phyloP scores from a whole-genome alignment of 2,113 vertebrate species.

The Brevimyrus niger region DNA sequence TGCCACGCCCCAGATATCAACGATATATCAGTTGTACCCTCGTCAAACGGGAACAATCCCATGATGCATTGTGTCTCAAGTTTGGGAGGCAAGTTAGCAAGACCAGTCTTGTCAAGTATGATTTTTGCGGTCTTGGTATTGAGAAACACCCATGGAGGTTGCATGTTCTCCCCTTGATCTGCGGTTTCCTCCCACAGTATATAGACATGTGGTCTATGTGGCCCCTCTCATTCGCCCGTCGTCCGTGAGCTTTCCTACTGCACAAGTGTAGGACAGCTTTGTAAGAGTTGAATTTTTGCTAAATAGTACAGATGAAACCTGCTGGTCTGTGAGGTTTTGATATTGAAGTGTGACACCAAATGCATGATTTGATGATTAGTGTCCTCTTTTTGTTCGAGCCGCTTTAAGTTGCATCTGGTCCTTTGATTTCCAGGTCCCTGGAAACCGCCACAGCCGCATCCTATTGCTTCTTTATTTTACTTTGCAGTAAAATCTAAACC shows the following conservation, averaged over 20 bases:
- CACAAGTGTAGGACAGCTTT: not conserved
- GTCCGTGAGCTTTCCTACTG: not conserved
- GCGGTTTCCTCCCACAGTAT: not conserved
- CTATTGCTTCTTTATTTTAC: not conserved
- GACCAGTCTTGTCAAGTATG: not conserved
- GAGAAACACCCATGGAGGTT: not conserved
- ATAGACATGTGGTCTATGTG: not conserved
- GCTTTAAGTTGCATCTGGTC: not conserved
- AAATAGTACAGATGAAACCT: not conserved
- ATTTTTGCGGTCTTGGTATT: not conserved
- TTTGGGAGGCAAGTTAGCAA: not conserved
- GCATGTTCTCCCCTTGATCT: not conserved
- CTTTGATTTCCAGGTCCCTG: not conserved
- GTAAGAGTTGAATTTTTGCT: not conserved
- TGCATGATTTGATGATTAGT: not conserved
- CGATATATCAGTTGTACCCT: not conserved
- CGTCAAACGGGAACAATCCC: not conserved
- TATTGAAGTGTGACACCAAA: not conserved
- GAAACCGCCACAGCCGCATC: not conserved
- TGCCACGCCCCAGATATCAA: not conserved
- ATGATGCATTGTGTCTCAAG: not conserved
- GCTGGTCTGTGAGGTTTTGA: not conserved
- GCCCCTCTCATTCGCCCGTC: not conserved
- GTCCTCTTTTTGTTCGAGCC: not conserved
- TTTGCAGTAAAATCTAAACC: not conserved